phyloP scores from a whole-genome alignment of 1,140 invertebrate species.

The Tetragnatha versicolor region DNA sequence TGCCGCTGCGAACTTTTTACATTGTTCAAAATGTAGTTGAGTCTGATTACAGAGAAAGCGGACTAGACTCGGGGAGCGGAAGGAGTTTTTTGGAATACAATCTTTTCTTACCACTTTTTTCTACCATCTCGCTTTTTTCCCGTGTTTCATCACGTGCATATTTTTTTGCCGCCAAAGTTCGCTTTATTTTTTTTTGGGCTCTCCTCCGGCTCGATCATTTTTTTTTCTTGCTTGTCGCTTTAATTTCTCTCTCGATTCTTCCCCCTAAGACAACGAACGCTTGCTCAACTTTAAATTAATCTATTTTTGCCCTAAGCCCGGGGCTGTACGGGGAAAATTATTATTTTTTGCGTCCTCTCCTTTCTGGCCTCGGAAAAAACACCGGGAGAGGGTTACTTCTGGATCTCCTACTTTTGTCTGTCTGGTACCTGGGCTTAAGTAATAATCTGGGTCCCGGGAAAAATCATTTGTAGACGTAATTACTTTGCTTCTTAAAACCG shows the following conservation, averaged over 20 bases:
- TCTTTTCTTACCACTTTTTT: neutral
- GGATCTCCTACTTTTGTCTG: too few relatives aligned
- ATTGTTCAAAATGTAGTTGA: neutral
- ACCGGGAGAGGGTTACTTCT: too few relatives aligned
- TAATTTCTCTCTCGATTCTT: constrained; percentile 11
- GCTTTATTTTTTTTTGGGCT: neutral
- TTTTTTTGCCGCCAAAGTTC: neutral
- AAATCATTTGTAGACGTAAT: too few relatives aligned
- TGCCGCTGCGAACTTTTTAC: neutral
- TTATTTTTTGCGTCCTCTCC: too few relatives aligned
- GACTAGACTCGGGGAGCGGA: neutral
- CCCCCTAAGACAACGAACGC: neutral
- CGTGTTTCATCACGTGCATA: neutral
- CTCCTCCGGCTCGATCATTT: neutral
- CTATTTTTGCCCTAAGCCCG: constrained; percentile 4
- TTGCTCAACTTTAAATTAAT: constrained; percentile 13
- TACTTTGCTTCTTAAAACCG: too few relatives aligned
- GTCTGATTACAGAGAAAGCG: neutral
- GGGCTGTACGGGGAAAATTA: too few relatives aligned
- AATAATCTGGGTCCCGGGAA: too few relatives aligned
- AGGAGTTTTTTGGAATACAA: neutral
- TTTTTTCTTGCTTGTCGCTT: too few relatives aligned
- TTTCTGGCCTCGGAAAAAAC: too few relatives aligned
- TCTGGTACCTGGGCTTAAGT: too few relatives aligned
- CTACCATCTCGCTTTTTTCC: neutral